phyloP scores from a whole-genome alignment of 2,113 vertebrate genomes.

The Menidia beryllina region DNA sequence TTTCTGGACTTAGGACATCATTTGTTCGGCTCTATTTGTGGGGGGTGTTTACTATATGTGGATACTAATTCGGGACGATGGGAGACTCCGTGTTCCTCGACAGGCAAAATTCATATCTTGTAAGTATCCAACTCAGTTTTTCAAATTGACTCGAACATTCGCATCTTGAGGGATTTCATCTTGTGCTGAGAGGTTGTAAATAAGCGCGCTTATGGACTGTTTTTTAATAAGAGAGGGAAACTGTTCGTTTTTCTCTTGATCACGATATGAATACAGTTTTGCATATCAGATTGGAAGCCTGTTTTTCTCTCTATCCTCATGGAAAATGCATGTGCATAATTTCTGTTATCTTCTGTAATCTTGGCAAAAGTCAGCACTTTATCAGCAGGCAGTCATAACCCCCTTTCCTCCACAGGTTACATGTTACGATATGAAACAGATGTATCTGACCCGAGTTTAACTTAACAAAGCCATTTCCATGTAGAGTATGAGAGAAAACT shows the following conservation, averaged over 20 bases:
- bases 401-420: background rate
- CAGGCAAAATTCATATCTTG: constrained; percentile 88
- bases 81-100: constrained; percentile 87
- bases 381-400: background rate
- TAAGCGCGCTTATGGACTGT: background rate
- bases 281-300: background rate
- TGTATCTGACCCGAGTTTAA: background rate
- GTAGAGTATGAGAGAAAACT: background rate
- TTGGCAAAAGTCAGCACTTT: background rate
- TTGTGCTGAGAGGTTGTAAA: background rate
- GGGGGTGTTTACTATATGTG: constrained; percentile 70
- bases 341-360: background rate
- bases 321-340: background rate
- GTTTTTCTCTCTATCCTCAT: background rate
- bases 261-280: background rate
- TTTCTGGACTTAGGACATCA: constrained; percentile 41
- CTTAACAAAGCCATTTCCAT: background rate
- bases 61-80: constrained; percentile 78
- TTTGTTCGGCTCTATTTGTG: constrained; percentile 25
- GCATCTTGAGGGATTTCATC: background rate
- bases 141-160: background rate
- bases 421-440: background rate
- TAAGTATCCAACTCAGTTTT: constrained; percentile 79
- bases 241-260: background rate
- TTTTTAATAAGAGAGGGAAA: background rate